Base-by-base conservation (phyloP, 2,113 vertebrate genomes). In the Dicrurus megarhynchus region DNA sequence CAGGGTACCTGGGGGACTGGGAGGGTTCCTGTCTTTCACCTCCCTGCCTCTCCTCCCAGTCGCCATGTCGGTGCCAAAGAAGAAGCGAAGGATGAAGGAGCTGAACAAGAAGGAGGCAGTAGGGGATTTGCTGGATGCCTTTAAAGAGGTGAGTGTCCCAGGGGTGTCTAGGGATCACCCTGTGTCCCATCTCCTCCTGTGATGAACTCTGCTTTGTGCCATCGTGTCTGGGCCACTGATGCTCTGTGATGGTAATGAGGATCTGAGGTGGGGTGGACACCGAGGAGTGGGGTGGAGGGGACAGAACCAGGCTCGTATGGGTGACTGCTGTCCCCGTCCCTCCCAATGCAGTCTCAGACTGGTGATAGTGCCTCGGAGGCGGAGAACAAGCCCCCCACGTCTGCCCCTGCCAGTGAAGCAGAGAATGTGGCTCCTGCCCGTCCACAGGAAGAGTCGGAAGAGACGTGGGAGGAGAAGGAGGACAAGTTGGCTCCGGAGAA, bases 401-500 rank as follows among this genome's bases (percentile, higher is more conserved):
- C 57, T 3, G 50, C 39, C 33, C 94, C 98, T 65, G 95, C 93
- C 74, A 92, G 30, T 1, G 98, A 98, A 81, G 80, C 76, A 1
- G 98, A 98, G 87, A 97, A 97, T 0, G 19, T 76, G 11, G 96
- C 96, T 77, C 95, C 97, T 1, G 92, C 97, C 20, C 90, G 96
- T 37, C 84, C 97, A 14, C 97, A 97, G 18, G 99, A 99, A 75
- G 99, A 99, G 35, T 90, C 98, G 0, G 99, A 99, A 20, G 98
- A 99, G 95, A 99, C 99, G 0, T 99, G 99, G 99, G 99, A 99
- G 78, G 99, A 99, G 61, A 99, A 99, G 92, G 99, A 99, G 83
- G 99, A 99, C 95, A 99, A 99, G 89, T 95, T 99, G 63, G 99
- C 99, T 56, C 98, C 99, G 0, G 99, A 99, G 97, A 99, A 99